A percentile compares a stretch with the other conserved stretches of the same genome.
Conservation (phyloP, 2,888 invertebrate genomes). For the Myathropa florea region DNA sequence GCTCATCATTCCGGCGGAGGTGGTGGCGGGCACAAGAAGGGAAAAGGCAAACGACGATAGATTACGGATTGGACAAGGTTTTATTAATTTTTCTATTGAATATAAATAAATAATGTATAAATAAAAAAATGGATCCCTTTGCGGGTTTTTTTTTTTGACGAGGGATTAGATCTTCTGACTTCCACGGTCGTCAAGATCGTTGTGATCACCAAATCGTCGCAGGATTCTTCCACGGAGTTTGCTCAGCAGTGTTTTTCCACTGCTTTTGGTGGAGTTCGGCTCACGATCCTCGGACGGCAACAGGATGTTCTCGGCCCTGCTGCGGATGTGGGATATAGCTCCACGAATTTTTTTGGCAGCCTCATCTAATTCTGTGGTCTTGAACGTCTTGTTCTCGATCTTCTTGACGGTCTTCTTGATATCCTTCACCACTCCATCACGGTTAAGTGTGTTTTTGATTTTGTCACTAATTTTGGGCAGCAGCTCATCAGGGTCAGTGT, state of each 20-base stretch:
- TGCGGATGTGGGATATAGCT: conserved; percentile 28
- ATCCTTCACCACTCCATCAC: conserved; percentile 19
- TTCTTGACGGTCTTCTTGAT: conserved; percentile 43
- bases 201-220: conserved; percentile 23
- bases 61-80: conserved; percentile 20
- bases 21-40: conserved; percentile 77
- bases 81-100: conserved; percentile 46
- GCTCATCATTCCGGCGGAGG: conserved; percentile 70
- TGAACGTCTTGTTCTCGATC: conserved; percentile 41
- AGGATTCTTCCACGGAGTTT: conserved; percentile 46
- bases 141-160: neutral
- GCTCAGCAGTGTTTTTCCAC: conserved; percentile 23
- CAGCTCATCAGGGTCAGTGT: neutral
- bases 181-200: neutral
- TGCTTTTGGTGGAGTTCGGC: neutral
- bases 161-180: conserved; percentile 1
- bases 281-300: conserved; percentile 14
- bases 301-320: conserved; percentile 21
- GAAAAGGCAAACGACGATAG: conserved; percentile 79
- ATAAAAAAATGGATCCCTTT: neutral
- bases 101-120: conserved; percentile 61
- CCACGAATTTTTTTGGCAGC: conserved; percentile 55
- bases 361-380: conserved; percentile 36
- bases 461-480: conserved; percentile 48
- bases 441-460: conserved; percentile 25